Base-by-base conservation (phyloP, 2,888 invertebrate genomes). In the Andrena praecox region DNA sequence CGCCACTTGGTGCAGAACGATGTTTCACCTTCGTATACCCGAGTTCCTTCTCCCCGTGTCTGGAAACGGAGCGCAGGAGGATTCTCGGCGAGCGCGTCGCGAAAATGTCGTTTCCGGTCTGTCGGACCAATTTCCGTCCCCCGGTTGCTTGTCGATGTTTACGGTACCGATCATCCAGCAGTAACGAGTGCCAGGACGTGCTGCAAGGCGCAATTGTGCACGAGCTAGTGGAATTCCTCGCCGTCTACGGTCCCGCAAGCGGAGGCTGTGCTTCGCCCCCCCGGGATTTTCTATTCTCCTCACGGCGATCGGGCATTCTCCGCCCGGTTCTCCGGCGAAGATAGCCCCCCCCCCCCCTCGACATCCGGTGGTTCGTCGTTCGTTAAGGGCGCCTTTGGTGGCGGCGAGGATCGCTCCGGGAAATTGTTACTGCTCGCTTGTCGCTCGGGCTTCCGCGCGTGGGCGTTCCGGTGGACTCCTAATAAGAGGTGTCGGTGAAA, bases 111-210 rank as follows among this genome's bases (percentile, higher is more conserved):
- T 56, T 80, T 68, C 64, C 80, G 80, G 72, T 52, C 48, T 48
- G 35, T 27, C 60, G 69, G 54, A 20, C 72, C 85, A 77, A 85
- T 84, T 85, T 84, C 85, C 85, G 79, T 42, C 6, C 60, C 24
- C 60, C 63, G 71, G 42, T 42, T 70, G 60, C 68, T 60, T 67
- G 12, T 7, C 29, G 71, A 64, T 75, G 75, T 85, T 77, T 77
- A 80, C 69, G 74, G 66, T 62, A 60, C 10, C 63, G 75, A 71
- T 67, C 66, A 50, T 63, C 62, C 56, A 24, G 62, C 50, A 27
- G 60, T 76, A 78, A 78, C 69, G 66, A 73, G 62, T 35, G 62
- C 16, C 60, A 29, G 56, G 66, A 77, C 82, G 73, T 71, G 77
- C 54, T 16, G 52, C 29, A 10, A 42, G 27, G 31, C 31, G 27